These are phyloP conservation scores for Heliocidaris tuberculata DNA, from an alignment of 35 echinoderm and acorn worm species.

Conservation along the genomic window DNA sequence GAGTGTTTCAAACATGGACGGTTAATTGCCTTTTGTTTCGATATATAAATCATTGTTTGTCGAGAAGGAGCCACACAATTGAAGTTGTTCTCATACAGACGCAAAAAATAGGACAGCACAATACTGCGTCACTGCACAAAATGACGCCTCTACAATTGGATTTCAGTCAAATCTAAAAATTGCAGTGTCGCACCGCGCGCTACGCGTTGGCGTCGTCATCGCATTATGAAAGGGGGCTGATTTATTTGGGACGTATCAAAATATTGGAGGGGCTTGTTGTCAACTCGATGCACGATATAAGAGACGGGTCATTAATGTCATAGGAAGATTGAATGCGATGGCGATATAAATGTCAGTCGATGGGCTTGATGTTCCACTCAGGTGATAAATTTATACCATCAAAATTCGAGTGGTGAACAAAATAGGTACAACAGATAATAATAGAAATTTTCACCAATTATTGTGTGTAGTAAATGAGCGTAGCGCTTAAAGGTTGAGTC, in stretches of 20 bases:
- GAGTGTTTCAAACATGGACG: not conserved
- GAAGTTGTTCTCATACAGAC: not conserved
- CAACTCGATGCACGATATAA: not conserved
- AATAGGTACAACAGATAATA: not conserved
- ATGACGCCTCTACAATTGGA: not conserved
- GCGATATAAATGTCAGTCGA: not conserved
- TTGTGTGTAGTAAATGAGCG: not conserved
- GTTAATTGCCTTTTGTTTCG: conserved; percentile 7
- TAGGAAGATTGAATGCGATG: not conserved
- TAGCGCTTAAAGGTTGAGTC: no score
- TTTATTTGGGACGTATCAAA: not conserved
- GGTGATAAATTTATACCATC: not conserved
- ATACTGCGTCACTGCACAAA: not conserved
- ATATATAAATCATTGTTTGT: not conserved
- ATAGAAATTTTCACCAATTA: not conserved
- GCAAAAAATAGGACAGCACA: not conserved
- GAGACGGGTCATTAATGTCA: not conserved
- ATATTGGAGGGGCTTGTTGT: not conserved
- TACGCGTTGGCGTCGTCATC: not conserved
- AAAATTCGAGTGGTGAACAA: not conserved
- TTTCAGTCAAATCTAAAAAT: not conserved
- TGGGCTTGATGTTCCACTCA: not conserved
- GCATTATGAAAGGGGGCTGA: not conserved
- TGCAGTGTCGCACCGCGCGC: not conserved
- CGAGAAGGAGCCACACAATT: not conserved